Percentiles rank a stretch among this genome's conserved stretches.
Conservation (phyloP, 2,113 vertebrate species). For the Eretmochelys imbricata region DNA sequence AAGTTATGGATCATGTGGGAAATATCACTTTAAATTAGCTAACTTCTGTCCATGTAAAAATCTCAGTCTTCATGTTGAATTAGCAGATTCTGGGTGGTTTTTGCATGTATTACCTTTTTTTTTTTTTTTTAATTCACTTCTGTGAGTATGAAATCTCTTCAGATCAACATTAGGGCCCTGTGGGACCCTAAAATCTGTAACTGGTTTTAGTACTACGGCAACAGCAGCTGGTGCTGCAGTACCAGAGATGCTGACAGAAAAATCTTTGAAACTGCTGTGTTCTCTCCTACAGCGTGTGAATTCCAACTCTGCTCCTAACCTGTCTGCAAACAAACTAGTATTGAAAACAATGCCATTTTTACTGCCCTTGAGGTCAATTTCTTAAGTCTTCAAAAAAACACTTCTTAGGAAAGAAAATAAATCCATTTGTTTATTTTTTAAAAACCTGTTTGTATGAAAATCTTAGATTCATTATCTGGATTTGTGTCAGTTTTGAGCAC, state of each 20-base stretch:
- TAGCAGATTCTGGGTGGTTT: background rate
- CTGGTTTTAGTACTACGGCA: background rate
- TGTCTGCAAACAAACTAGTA: conserved; percentile 31
- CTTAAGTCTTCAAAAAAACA: conserved; percentile 23
- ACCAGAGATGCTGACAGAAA: background rate
- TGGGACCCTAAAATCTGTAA: background rate
- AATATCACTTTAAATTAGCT: background rate
- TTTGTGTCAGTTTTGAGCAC: background rate
- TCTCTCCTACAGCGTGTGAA: background rate
- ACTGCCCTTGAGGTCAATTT: conserved; percentile 18
- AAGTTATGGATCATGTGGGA: background rate
- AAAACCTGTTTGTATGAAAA: background rate
- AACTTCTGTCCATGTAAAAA: background rate
- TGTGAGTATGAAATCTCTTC: background rate
- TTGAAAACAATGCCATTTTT: background rate
- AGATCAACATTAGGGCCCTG: background rate
- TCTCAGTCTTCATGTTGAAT: background rate
- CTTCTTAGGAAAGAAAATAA: background rate
- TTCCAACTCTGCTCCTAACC: background rate
- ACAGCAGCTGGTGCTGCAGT: background rate
- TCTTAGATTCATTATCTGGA: background rate
- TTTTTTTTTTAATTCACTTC: background rate
- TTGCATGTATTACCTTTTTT: background rate
- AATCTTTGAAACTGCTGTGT: background rate
- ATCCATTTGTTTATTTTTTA: accelerated